Conservation (phyloP, 2,888 invertebrate species). For the Chirona hameri region DNA sequence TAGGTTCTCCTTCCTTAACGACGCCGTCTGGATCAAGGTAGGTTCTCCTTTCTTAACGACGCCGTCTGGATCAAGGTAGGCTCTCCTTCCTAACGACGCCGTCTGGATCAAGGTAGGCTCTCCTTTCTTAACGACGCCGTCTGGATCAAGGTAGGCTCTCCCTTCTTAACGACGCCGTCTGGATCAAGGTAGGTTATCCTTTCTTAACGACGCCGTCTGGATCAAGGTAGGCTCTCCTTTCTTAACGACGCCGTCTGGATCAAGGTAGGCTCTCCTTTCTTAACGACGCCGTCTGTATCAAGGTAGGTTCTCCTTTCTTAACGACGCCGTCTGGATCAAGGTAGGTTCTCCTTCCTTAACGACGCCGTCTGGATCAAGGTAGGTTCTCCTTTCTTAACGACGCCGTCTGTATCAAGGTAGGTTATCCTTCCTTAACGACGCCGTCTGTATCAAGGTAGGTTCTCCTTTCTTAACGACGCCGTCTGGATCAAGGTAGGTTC, state of each 20-base stretch:
- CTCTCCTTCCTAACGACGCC: constrained; percentile 71
- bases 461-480: constrained; percentile 70
- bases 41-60: constrained; percentile 76
- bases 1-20: constrained; percentile 79
- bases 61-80: constrained; percentile 71
- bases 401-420: constrained; percentile 69
- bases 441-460: constrained; percentile 76
- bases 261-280: constrained; percentile 73
- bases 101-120: constrained; percentile 78
- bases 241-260: constrained; percentile 74
- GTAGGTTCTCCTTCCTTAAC: constrained; percentile 79
- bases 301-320: constrained; percentile 79
- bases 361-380: constrained; percentile 69
- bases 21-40: constrained; percentile 70
- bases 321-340: constrained; percentile 68
- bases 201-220: constrained; percentile 72
- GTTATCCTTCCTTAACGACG: constrained; percentile 75
- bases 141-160: constrained; percentile 78
- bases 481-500: constrained; percentile 80
- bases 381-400: constrained; percentile 78
- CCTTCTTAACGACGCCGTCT: constrained; percentile 70
- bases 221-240: constrained; percentile 74
- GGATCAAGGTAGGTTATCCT: constrained; percentile 78
- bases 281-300: constrained; percentile 70
- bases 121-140: constrained; percentile 72